These are phyloP conservation scores for Eulemur rufifrons DNA, from an alignment of 2,113 vertebrate species.

Conservation along the genomic window DNA sequence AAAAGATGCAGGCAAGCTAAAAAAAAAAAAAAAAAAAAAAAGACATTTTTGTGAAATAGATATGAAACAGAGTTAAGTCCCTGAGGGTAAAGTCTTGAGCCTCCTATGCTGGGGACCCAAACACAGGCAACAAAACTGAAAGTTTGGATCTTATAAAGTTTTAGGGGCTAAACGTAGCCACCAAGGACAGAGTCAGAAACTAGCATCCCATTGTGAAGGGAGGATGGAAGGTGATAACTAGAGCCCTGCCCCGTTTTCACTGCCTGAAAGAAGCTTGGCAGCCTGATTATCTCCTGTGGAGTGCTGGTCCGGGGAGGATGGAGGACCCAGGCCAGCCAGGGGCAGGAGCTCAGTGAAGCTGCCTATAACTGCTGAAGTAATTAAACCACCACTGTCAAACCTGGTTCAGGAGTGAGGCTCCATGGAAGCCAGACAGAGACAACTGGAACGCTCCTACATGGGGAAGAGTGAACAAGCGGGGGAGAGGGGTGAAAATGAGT, in stretches of 20 bases:
- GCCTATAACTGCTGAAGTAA: neutral
- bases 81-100: neutral
- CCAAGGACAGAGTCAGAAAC: neutral
- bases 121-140: neutral
- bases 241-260: neutral
- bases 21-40: neutral
- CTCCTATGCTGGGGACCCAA: neutral
- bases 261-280: neutral
- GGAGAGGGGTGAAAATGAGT: neutral
- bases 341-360: neutral
- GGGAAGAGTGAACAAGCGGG: neutral
- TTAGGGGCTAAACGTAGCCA: neutral
- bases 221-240: neutral
- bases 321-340: neutral
- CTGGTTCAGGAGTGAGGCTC: neutral
- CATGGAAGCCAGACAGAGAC: neutral
- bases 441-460: neutral
- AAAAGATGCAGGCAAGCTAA: neutral
- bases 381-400: no score
- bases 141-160: neutral
- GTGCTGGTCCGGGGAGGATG: no score
- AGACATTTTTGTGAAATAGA: neutral
- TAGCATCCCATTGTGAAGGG: neutral
- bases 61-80: neutral
- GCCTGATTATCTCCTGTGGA: neutral